phyloP scores from a whole-genome alignment of 2,797 vertebrate species.

The Malacoraja senta region DNA sequence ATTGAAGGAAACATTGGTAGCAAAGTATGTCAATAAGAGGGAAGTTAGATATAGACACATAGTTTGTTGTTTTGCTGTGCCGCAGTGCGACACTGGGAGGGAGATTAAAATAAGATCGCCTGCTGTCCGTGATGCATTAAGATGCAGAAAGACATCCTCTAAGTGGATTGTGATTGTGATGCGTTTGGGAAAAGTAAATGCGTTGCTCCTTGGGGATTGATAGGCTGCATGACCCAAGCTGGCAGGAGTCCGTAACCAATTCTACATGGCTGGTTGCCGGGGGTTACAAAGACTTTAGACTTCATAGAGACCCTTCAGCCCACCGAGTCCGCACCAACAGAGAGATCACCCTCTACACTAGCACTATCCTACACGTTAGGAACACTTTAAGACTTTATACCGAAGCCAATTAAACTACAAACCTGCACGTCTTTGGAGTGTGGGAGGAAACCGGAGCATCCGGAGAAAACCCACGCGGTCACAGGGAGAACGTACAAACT shows the following conservation, averaged over 20 bases:
- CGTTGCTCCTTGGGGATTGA: neutral
- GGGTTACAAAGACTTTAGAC: neutral
- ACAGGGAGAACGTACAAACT: too few species aligned
- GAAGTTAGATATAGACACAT: neutral
- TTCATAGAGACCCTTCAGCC: too few species aligned
- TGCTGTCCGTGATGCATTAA: neutral
- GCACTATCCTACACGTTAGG: too few species aligned
- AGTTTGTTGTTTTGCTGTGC: neutral
- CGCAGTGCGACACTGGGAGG: neutral
- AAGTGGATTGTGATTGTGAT: neutral
- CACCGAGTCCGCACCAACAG: too few species aligned
- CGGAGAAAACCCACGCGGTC: too few species aligned
- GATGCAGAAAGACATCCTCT: neutral
- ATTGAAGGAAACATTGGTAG: neutral
- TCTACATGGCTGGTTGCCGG: neutral
- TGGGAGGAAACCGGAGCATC: too few species aligned
- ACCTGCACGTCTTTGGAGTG: too few species aligned
- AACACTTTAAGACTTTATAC: too few species aligned
- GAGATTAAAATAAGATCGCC: slow-evolving; percentile 7
- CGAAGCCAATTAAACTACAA: too few species aligned
- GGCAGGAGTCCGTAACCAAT: neutral
- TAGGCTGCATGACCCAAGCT: neutral
- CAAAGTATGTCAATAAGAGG: too few species aligned
- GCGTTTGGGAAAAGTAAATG: neutral
- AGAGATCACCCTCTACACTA: too few species aligned